Base-by-base conservation (phyloP, 2,888 invertebrate species). In the Yponomeuta malinellus region DNA sequence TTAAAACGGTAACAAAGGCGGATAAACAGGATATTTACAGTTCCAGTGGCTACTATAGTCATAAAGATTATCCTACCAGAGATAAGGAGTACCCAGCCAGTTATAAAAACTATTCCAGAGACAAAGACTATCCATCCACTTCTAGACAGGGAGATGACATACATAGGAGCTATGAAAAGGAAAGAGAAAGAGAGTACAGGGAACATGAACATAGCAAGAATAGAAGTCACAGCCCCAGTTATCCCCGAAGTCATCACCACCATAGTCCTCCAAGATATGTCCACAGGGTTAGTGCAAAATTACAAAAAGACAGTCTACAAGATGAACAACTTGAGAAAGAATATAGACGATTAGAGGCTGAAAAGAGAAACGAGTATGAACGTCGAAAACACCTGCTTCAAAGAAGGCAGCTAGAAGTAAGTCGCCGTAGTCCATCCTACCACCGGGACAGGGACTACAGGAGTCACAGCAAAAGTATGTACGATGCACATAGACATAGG, bases 271-370 rank as follows among this genome's bases (percentile, higher is more conserved):
- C 64, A 2, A 10, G 59, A 12, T 10, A 48, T 33, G 15, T 15
- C 65, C 73, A 77, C n/a, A 78, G 76, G 37, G 71, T 65, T 33
- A 72, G 48, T 66, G 69, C 64, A 6, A 69, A 33, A 15, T 15
- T 65, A 33, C 63, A 64, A 43, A 43, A 15, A 59, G 70, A 71
- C 10, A 70, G 59, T 71, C 68, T 71, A 71, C 82, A 85, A 68
- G 79, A 82, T 81, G 87, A 87, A 52, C 72, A 84, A 71, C 76
- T 82, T 78, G 83, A 85, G 64, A 78, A 64, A 15, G 37, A 48
- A 52, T 15, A 68, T 3, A 70, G 65, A 43, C 23, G 33, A 10
- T 15, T 43, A 4, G 59, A 67, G n/a, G 37, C n/a, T 10, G 31
- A 63, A 48, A 43, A 48, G 48, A 63, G 69, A 43, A 63, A 37